Percentiles rank a stretch among this genome's conserved stretches.
Evolutionary conservation across 2,888 invertebrate species (phyloP).

Genomic region (Spisula solida): DNA sequence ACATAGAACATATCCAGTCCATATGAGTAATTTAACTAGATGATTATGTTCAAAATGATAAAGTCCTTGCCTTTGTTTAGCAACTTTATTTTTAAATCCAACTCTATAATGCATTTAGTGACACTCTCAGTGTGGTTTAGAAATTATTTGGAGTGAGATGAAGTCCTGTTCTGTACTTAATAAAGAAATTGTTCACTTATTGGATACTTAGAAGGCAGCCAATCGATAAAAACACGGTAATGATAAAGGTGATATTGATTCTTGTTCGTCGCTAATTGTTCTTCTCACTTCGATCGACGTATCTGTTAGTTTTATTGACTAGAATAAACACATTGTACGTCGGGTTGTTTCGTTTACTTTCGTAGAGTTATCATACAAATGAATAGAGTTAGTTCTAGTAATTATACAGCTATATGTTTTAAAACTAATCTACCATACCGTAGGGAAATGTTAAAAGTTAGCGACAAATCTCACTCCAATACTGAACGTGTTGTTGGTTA

Average conservation of each 20-base stretch:
- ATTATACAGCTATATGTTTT: not conserved
- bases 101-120: too few species aligned
- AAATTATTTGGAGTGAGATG: too few species aligned
- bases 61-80: too few species aligned
- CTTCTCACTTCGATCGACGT: not conserved
- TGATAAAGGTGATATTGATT: constrained; percentile 8
- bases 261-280: not conserved
- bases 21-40: too few species aligned
- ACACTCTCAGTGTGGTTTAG: too few species aligned
- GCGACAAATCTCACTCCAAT: too few species aligned
- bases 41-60: too few species aligned
- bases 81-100: too few species aligned
- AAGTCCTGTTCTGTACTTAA: too few species aligned
- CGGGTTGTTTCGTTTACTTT: not conserved
- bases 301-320: not conserved
- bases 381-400: not conserved
- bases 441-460: too few species aligned
- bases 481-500: too few species aligned
- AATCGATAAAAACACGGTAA: not conserved
- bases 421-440: not conserved
- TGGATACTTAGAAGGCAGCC: not conserved
- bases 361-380: not conserved
- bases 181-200: constrained; percentile 5
- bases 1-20: too few species aligned
- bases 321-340: not conserved